Conservation (phyloP, 2,888 invertebrate genomes). For the Drosophila barbarae region DNA sequence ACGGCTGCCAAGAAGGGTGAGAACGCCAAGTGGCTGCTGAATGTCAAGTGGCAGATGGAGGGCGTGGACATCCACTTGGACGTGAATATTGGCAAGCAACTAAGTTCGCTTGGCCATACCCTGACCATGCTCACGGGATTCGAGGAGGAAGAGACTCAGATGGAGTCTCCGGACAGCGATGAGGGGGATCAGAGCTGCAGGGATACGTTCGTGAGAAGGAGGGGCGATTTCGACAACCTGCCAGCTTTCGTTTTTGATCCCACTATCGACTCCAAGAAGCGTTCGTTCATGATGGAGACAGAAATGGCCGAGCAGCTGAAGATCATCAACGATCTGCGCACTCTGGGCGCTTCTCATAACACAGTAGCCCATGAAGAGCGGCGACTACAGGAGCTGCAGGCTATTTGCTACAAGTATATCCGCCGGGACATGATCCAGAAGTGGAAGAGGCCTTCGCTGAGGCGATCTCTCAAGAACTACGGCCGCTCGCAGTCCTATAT, state of each 20-base stretch:
- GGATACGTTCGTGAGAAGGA: slow-evolving; percentile 81
- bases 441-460: slow-evolving; percentile 79
- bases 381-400: slow-evolving; percentile 94
- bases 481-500: slow-evolving; percentile 89
- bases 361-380: slow-evolving; percentile 96
- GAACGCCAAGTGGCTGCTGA: slow-evolving; percentile 98
- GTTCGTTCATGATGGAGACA: slow-evolving; percentile 95
- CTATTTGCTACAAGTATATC: slow-evolving; percentile 96
- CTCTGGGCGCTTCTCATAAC: slow-evolving; percentile 91
- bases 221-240: slow-evolving; percentile 86
- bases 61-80: slow-evolving; percentile 98
- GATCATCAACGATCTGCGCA: slow-evolving; percentile 94
- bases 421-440: slow-evolving; percentile 94
- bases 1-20: slow-evolving; percentile 91
- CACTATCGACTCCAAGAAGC: slow-evolving; percentile 88
- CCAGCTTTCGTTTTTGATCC: slow-evolving; percentile 92
- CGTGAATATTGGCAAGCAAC: slow-evolving; percentile 96
- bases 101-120: slow-evolving; percentile 96
- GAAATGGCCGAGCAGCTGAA: slow-evolving; percentile 99
- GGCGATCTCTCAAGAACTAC: slow-evolving; percentile 81
- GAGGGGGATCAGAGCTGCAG: slow-evolving; percentile 85
- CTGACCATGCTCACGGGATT: slow-evolving; percentile 97
- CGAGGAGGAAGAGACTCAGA: slow-evolving; percentile 87
- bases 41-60: slow-evolving; percentile 99
- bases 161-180: slow-evolving; percentile 87